Conservation (phyloP, 2,888 invertebrate species). For the Bellardia bayeri region DNA sequence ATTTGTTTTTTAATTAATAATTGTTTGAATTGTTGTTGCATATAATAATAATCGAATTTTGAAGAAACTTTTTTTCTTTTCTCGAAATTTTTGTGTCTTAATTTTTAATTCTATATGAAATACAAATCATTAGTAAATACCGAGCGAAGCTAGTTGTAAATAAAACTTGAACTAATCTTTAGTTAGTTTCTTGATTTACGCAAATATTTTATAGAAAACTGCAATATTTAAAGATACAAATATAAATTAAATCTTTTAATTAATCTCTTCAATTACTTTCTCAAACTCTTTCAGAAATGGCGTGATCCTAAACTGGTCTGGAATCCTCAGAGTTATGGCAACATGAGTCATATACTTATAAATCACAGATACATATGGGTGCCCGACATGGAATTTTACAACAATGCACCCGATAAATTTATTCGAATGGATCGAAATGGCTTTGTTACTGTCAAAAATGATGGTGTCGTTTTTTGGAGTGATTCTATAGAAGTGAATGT, state of each 20-base stretch:
- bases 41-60: too few species aligned
- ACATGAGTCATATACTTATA: slow-evolving; percentile 86
- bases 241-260: neutral
- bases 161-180: too few species aligned
- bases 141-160: too few species aligned
- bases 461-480: slow-evolving; percentile 87
- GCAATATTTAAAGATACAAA: too few species aligned
- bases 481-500: slow-evolving; percentile 88
- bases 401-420: slow-evolving; percentile 87
- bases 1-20: too few species aligned
- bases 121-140: too few species aligned
- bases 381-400: slow-evolving; percentile 89
- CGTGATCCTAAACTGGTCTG: slow-evolving; percentile 89
- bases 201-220: too few species aligned
- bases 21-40: too few species aligned
- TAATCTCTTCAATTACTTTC: neutral
- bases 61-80: too few species aligned
- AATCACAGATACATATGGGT: slow-evolving; percentile 89
- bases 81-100: too few species aligned
- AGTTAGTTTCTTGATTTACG: too few species aligned
- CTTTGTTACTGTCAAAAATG: slow-evolving; percentile 72
- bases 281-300: slow-evolving; percentile 87
- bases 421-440: slow-evolving; percentile 74
- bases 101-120: too few species aligned
- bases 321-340: slow-evolving; percentile 88